phyloP scores from a whole-genome alignment of 2,113 vertebrate genomes.

The Pedetes capensis region DNA sequence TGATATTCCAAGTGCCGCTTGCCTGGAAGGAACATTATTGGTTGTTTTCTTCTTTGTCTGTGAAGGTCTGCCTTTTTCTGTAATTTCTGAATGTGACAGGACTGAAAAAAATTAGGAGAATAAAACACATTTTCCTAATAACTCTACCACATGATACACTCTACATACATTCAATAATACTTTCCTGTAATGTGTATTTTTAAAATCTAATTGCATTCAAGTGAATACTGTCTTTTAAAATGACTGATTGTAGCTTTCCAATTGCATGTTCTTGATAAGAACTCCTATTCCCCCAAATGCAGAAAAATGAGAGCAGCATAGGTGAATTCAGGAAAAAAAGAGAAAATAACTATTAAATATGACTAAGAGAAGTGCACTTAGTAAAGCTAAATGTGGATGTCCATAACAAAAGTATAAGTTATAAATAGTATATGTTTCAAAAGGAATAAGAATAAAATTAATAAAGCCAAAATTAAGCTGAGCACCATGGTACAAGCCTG shows the following conservation, averaged over 20 bases:
- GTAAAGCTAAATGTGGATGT: neutral
- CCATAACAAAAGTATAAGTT: neutral
- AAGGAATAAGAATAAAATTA: neutral
- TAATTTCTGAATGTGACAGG: neutral
- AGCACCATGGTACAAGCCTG: too few relatives aligned
- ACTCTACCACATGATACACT: neutral
- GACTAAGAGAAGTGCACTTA: neutral
- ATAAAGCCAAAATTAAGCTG: neutral
- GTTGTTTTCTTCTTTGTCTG: neutral
- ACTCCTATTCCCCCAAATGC: neutral
- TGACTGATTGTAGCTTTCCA: neutral
- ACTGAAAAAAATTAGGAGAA: neutral
- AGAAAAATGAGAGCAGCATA: neutral
- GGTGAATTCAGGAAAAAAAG: neutral
- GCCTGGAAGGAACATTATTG: neutral
- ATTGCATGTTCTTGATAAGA: neutral
- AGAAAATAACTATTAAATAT: neutral
- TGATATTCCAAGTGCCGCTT: too few relatives aligned
- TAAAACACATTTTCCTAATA: neutral
- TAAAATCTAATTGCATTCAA: neutral
- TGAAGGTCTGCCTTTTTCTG: neutral
- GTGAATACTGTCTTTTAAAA: neutral
- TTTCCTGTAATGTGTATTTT: neutral
- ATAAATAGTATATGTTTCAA: neutral
- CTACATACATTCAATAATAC: neutral